Conservation (phyloP, 2,797 vertebrate genomes). For the Cyprinodon diabolis region DNA sequence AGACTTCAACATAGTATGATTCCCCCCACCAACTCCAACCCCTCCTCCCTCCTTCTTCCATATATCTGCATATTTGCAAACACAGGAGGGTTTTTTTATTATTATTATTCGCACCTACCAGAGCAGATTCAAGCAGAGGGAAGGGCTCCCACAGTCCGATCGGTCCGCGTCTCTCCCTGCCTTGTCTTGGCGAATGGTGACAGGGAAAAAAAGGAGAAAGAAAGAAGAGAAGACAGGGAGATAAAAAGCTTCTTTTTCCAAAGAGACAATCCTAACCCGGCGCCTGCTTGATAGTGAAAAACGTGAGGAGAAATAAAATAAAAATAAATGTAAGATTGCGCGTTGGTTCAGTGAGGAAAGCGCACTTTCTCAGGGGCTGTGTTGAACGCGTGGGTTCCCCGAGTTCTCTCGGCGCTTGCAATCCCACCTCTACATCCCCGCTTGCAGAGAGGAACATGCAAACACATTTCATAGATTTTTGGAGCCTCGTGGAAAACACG, state of each 20-base stretch:
- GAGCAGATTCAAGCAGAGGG: conserved; percentile 80
- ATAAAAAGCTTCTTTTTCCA: conserved; percentile 69
- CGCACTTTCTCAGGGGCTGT: conserved; percentile 83
- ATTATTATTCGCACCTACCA: conserved; percentile 84
- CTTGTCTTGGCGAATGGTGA: conserved; percentile 71
- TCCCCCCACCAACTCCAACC: conserved; percentile 33
- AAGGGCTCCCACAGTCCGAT: conserved; percentile 77
- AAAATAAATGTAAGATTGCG: conserved; percentile 44
- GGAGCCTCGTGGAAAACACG: conserved; percentile 91
- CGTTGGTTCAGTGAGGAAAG: conserved; percentile 69
- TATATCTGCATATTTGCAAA: conserved; percentile 84
- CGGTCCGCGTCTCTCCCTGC: conserved; percentile 74
- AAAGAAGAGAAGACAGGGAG: conserved; percentile 40
- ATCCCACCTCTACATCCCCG: conserved; percentile 94
- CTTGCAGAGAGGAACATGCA: conserved; percentile 90
- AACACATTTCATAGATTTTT: conserved; percentile 92
- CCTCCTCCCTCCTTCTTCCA: conserved; percentile 58
- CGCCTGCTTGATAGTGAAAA: conserved; percentile 49
- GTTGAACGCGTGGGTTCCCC: conserved; percentile 84
- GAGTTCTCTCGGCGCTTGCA: conserved; percentile 84
- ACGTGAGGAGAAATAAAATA: conserved; percentile 36
- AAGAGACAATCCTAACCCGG: conserved; percentile 64
- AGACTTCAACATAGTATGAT: conserved; percentile 85
- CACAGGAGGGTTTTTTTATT: conserved; percentile 64
- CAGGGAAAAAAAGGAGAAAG: conserved; percentile 49